Percentiles rank a stretch among this genome's conserved stretches.
These are phyloP conservation scores for Euura saliciscinereae DNA, from an alignment of 1,140 invertebrate genomes.

Conservation along the genomic window DNA sequence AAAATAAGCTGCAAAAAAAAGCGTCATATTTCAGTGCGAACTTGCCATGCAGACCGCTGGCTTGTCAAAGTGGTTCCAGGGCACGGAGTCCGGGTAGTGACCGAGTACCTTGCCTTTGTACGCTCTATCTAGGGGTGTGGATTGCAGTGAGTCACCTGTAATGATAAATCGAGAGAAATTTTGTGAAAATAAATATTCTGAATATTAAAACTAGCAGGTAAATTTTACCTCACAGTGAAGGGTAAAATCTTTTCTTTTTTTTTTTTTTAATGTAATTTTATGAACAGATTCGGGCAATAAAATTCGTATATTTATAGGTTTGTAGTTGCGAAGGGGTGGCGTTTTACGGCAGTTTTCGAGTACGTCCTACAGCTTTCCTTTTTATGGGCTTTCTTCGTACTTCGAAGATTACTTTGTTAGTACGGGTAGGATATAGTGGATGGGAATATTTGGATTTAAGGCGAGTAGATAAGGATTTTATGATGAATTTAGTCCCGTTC, in stretches of 20 bases:
- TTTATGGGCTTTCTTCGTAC: not conserved
- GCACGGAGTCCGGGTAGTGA: constrained; percentile 92
- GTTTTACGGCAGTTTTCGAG: not conserved
- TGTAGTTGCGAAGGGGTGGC: not conserved
- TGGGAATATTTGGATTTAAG: no score
- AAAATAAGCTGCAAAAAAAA: constrained; percentile 4
- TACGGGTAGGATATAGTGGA: no score
- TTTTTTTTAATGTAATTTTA: not conserved
- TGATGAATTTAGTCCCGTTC: no score
- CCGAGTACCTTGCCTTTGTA: constrained; percentile 94
- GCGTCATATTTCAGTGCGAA: constrained; percentile 15
- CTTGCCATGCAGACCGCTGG: constrained; percentile 93
- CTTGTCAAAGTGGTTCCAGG: constrained; percentile 92
- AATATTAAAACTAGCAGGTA: no score
- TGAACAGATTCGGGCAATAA: not conserved
- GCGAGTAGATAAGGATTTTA: no score
- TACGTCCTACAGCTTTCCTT: not conserved
- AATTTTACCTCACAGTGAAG: no score
- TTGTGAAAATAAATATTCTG: no score
- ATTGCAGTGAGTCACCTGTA: constrained; percentile 83
- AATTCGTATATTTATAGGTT: not conserved
- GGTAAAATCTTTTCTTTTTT: not conserved
- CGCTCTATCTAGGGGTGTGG: constrained; percentile 89
- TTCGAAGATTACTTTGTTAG: not conserved
- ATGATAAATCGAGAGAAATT: constrained; percentile 22